A percentile compares a stretch with the other conserved stretches of the same genome.
These are phyloP conservation scores for Tetragnatha versicolor DNA, from an alignment of 1,140 invertebrate species.

Conservation along the genomic window DNA sequence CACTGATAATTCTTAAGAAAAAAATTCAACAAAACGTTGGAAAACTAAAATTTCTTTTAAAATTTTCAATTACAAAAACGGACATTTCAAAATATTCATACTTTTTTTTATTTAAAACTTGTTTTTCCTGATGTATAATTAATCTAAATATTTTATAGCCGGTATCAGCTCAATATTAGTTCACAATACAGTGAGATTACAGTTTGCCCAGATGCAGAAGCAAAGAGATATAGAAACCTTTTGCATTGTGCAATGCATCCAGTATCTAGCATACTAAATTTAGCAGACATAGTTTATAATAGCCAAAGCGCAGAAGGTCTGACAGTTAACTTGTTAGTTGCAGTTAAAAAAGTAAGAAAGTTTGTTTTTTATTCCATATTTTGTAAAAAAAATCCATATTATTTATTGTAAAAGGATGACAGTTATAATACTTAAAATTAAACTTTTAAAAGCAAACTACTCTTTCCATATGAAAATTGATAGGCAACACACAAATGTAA, in stretches of 20 bases:
- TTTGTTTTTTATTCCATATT: not conserved
- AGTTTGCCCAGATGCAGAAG: constrained; percentile 18
- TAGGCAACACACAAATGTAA: no score
- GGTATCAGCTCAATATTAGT: constrained; percentile 39
- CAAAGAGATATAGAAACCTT: constrained; percentile 33
- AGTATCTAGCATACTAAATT: constrained; percentile 15
- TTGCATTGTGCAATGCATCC: constrained; percentile 11
- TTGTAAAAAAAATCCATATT: not conserved
- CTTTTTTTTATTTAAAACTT: no score
- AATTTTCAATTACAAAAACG: no score
- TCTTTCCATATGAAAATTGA: no score
- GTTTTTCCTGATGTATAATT: no score
- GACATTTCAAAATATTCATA: no score
- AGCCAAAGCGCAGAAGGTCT: constrained; percentile 35
- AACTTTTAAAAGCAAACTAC: no score
- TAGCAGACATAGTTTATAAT: constrained; percentile 44
- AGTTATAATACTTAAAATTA: no score
- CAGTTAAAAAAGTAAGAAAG: constrained; percentile 32
- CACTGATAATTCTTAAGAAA: no score
- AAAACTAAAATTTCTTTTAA: no score
- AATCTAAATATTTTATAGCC: constrained; percentile 21
- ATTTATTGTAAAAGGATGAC: no score
- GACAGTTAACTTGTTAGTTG: constrained; percentile 40
- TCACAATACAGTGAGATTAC: constrained; percentile 35
- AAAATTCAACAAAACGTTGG: no score